These are phyloP conservation scores for Periophthalmus modestus DNA, from an alignment of 2,113 vertebrate species.

Conservation along the genomic window DNA sequence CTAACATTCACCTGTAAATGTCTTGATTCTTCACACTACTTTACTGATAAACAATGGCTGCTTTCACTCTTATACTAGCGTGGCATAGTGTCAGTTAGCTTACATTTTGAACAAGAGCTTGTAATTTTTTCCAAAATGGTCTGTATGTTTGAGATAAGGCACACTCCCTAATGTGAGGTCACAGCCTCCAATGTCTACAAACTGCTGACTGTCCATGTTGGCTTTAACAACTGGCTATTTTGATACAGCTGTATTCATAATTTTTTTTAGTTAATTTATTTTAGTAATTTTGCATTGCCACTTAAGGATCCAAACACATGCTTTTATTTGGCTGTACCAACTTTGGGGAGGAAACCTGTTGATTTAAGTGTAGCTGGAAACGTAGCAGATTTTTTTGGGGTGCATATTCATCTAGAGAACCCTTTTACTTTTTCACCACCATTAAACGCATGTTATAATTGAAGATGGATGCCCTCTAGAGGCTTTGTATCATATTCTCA, in stretches of 20 bases:
- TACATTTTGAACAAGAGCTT: conserved; percentile 23
- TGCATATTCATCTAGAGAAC: conserved; percentile 16
- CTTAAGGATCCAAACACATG: background rate
- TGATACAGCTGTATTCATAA: background rate
- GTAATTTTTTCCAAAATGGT: background rate
- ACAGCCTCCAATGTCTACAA: background rate
- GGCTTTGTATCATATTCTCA: conserved; percentile 55
- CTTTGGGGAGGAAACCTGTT: background rate
- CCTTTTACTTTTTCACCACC: conserved; percentile 32
- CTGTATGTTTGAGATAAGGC: conserved; percentile 18
- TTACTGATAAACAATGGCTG: conserved; percentile 61
- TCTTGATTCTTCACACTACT: conserved; percentile 50
- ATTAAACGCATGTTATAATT: conserved; percentile 43
- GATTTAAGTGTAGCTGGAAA: conserved; percentile 16
- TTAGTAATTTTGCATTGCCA: background rate
- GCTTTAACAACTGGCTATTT: background rate
- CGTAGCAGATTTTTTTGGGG: conserved; percentile 7
- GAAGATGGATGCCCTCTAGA: conserved; percentile 50
- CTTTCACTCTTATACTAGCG: conserved; percentile 57
- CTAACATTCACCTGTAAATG: conserved; percentile 63
- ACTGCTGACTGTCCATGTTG: background rate
- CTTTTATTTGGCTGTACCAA: background rate
- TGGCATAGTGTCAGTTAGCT: conserved; percentile 39
- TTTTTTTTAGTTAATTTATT: conserved; percentile 3
- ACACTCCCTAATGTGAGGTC: background rate